Conservation (phyloP, 2,113 vertebrate genomes). For the Labrus mixtus region DNA sequence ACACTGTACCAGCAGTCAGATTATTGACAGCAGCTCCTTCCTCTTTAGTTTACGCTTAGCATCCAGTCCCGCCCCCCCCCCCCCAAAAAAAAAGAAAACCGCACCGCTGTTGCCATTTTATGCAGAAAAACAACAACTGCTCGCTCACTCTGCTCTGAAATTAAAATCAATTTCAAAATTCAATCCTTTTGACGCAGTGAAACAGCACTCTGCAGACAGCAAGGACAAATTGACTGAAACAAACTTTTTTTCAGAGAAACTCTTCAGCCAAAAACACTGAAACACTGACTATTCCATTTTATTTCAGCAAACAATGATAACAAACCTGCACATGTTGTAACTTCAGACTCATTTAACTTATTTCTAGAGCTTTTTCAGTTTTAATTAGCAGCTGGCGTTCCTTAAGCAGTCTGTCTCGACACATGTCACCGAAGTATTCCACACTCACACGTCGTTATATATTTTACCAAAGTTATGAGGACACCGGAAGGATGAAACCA, state of each 20-base stretch:
- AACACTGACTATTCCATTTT: background rate
- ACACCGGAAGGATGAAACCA: too few relatives aligned
- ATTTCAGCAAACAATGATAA: background rate
- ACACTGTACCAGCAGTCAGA: conserved; percentile 32
- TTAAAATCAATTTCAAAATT: conserved; percentile 34
- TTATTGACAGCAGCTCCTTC: conserved; percentile 52
- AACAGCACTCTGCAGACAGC: background rate
- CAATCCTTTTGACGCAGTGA: conserved; percentile 2
- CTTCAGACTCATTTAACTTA: too few relatives aligned
- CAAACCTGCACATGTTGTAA: too few relatives aligned
- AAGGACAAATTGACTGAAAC: conserved; percentile 7
- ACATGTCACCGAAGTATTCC: too few relatives aligned
- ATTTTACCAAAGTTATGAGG: too few relatives aligned
- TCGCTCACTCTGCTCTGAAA: conserved; percentile 29
- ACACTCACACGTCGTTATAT: too few relatives aligned
- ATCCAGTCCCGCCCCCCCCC: background rate
- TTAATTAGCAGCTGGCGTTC: too few relatives aligned
- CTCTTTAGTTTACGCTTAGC: conserved; percentile 46
- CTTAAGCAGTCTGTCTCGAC: too few relatives aligned
- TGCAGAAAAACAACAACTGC: conserved; percentile 25
- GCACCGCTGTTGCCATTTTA: conserved; percentile 5
- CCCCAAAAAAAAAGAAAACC: background rate
- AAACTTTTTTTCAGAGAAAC: conserved; percentile 18
- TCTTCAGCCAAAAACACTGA: background rate
- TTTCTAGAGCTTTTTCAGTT: background rate